Percentiles rank a stretch among this genome's conserved stretches.
Conservation (phyloP, 2,888 invertebrate species). For the Gymnocheta viridis region DNA sequence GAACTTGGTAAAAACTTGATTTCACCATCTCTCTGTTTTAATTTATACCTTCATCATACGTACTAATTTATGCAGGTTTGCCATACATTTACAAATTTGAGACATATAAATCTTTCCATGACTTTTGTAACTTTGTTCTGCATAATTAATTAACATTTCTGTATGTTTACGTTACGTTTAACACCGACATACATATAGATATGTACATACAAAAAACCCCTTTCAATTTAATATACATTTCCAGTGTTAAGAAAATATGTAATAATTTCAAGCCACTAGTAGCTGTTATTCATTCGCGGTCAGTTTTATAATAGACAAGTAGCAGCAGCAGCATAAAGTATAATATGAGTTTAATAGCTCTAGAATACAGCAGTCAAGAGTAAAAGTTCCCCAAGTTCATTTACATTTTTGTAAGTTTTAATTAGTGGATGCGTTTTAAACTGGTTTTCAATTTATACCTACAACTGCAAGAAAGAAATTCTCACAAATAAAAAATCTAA, state of each 20-base stretch:
- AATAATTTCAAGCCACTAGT: not conserved
- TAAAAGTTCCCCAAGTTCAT: constrained; percentile 29
- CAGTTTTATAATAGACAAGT: not conserved
- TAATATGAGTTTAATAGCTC: not conserved
- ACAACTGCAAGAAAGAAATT: constrained; percentile 19
- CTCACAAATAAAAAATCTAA: constrained; percentile 24
- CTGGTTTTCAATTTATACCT: constrained; percentile 39
- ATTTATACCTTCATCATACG: constrained; percentile 10
- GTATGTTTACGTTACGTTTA: constrained; percentile 2
- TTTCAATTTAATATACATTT: constrained; percentile 1
- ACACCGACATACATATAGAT: constrained; percentile 10
- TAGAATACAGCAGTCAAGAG: not conserved
- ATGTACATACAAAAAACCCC: not conserved
- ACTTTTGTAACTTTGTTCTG: constrained; percentile 6
- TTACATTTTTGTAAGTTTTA: constrained; percentile 30
- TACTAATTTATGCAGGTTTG: not conserved
- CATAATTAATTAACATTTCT: constrained; percentile 25
- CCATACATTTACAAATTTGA: not conserved
- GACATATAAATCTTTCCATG: not conserved
- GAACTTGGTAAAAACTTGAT: too few species aligned
- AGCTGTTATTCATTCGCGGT: constrained; percentile 9
- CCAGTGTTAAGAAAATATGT: constrained; percentile 32
- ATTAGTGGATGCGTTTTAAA: constrained; percentile 47
- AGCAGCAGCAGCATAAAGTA: not conserved
- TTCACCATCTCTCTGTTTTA: not conserved